These are phyloP conservation scores for Butorides virescens DNA, from an alignment of 2,113 vertebrate species.

Conservation along the genomic window DNA sequence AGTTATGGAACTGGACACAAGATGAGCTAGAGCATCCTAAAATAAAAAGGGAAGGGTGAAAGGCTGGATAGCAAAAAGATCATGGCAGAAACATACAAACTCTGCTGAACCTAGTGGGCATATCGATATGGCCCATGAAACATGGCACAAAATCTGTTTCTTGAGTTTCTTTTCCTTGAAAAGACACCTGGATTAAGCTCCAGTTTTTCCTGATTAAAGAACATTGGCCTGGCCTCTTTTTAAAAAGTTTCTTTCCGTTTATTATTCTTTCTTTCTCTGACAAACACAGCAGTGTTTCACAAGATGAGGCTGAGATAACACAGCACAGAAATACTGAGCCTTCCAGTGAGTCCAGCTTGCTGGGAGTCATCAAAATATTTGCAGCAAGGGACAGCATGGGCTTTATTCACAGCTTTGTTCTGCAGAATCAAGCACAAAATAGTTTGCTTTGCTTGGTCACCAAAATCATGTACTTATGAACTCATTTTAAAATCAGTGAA, in stretches of 20 bases:
- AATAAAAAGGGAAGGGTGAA: neutral
- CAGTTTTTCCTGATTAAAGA: neutral
- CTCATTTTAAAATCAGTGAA: neutral
- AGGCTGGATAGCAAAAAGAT: neutral
- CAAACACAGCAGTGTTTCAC: neutral
- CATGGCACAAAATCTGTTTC: neutral
- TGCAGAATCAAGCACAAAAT: neutral
- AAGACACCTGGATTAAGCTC: neutral
- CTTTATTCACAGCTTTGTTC: neutral
- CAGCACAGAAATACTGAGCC: neutral
- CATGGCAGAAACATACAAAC: neutral
- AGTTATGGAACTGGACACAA: neutral
- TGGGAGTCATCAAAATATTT: neutral
- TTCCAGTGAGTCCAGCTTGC: neutral
- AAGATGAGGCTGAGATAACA: neutral
- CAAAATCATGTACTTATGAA: neutral
- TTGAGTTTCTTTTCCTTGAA: neutral
- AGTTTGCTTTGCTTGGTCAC: neutral
- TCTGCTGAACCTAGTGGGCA: rapidly evolving
- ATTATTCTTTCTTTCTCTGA: neutral
- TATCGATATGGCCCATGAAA: neutral
- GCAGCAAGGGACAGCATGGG: neutral
- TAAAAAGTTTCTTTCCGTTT: neutral
- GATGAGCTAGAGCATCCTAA: neutral
- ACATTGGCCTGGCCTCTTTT: neutral